These are phyloP conservation scores for Amia ocellicauda DNA, from an alignment of 2,113 vertebrate genomes.

Conservation along the genomic window DNA sequence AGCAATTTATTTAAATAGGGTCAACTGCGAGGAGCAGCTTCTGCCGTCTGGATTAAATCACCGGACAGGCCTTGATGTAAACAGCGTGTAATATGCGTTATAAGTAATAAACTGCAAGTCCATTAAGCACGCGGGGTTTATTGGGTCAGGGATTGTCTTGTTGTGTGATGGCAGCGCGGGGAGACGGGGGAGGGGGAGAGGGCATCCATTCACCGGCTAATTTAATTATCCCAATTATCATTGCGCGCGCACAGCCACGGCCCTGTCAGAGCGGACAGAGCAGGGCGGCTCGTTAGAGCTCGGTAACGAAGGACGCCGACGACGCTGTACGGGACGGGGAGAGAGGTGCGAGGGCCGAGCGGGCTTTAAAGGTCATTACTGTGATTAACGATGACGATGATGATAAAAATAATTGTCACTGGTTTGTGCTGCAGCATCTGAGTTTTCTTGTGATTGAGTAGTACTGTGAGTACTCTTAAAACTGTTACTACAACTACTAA, in stretches of 20 bases:
- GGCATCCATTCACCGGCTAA: constrained; percentile 60
- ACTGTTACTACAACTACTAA: no score
- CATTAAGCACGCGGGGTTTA: constrained; percentile 7
- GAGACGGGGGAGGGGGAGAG: no score
- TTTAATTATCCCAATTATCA: constrained; percentile 72
- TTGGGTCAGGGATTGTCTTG: background rate
- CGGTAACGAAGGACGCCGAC: constrained; percentile 34
- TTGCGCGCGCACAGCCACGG: constrained; percentile 10
- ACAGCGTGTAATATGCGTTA: constrained; percentile 8
- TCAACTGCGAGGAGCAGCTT: constrained; percentile 22
- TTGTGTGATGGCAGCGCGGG: no score
- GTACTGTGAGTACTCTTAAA: no score
- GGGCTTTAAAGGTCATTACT: no score
- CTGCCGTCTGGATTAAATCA: constrained; percentile 14
- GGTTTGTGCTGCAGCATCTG: no score
- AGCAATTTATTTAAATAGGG: constrained; percentile 36
- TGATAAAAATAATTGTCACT: no score
- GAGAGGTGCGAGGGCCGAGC: no score
- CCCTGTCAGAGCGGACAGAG: constrained; percentile 26
- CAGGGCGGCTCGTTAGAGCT: constrained; percentile 34
- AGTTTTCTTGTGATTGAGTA: no score
- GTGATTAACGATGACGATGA: no score
- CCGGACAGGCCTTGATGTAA: constrained; percentile 1
- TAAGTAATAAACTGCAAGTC: constrained; percentile 10
- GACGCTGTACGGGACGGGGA: background rate